A percentile compares a stretch with the other conserved stretches of the same genome.
These are phyloP conservation scores for Calyptomena viridis DNA, from an alignment of 2,113 vertebrate species.

Conservation along the genomic window DNA sequence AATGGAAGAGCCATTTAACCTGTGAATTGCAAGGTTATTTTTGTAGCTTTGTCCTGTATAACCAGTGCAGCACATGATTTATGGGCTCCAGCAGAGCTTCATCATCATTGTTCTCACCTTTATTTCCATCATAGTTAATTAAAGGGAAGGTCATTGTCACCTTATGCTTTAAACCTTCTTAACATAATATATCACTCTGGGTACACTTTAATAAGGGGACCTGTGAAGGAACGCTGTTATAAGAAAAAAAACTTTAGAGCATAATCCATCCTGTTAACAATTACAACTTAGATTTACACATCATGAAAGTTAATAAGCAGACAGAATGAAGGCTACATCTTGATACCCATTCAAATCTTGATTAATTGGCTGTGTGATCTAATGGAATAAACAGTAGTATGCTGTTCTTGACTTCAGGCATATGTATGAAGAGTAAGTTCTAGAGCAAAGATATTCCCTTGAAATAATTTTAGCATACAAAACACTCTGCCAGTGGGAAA, in stretches of 20 bases:
- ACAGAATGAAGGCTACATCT: slow-evolving; percentile 74
- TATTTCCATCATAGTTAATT: slow-evolving; percentile 99
- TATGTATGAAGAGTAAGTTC: slow-evolving; percentile 19
- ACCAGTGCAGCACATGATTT: slow-evolving; percentile 85
- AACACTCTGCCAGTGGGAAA: background rate
- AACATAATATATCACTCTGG: slow-evolving; percentile 96
- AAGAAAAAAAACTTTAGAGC: slow-evolving; percentile 68
- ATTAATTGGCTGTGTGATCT: slow-evolving; percentile 73
- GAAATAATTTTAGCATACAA: slow-evolving; percentile 36
- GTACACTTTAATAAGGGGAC: slow-evolving; percentile 82
- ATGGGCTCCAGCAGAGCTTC: slow-evolving; percentile 86
- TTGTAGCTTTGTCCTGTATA: slow-evolving; percentile 79
- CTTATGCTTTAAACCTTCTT: slow-evolving; percentile 90
- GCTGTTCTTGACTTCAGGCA: slow-evolving; percentile 42
- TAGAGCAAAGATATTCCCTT: slow-evolving; percentile 44
- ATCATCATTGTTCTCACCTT: slow-evolving; percentile 95
- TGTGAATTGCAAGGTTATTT: slow-evolving; percentile 91
- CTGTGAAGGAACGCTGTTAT: slow-evolving; percentile 83
- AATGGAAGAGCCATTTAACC: slow-evolving; percentile 80
- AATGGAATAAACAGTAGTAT: slow-evolving; percentile 59
- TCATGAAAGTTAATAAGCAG: slow-evolving; percentile 84
- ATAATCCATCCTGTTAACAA: slow-evolving; percentile 82
- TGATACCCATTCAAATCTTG: slow-evolving; percentile 72
- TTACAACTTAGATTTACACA: slow-evolving; percentile 73
- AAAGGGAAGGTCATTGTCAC: slow-evolving; percentile 99